phyloP scores from a whole-genome alignment of 2,888 invertebrate species.

The Nemoura dubitans region DNA sequence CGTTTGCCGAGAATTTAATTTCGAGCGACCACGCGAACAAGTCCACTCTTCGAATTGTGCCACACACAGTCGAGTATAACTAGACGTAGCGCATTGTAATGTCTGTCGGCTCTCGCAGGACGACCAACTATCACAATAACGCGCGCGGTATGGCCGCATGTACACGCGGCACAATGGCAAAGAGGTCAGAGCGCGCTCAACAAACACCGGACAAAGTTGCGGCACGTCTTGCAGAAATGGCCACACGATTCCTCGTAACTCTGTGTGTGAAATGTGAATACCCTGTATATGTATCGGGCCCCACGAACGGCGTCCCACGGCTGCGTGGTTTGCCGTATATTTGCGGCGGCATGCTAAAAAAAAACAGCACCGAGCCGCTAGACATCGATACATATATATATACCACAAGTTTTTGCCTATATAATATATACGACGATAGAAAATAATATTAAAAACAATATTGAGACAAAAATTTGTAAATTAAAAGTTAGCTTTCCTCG shows the following conservation, averaged over 20 bases:
- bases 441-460: constrained; percentile 15
- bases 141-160: background rate
- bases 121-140: background rate
- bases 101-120: background rate
- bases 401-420: background rate
- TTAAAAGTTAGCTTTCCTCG: background rate
- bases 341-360: background rate
- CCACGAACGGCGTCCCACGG: background rate
- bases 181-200: background rate
- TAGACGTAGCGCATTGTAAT: background rate
- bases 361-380: background rate
- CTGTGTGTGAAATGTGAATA: background rate
- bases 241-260: background rate
- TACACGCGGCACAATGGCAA: background rate
- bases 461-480: constrained; percentile 17
- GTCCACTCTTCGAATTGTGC: background rate
- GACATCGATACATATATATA: background rate
- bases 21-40: background rate
- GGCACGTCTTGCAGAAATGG: constrained; percentile 5
- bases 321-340: background rate
- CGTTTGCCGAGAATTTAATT: background rate
- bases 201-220: background rate
- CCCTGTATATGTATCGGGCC: background rate
- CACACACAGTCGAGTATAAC: background rate
- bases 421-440: background rate